phyloP scores from a whole-genome alignment of 1,140 invertebrate species.

The Caenorhabditis brenneri region DNA sequence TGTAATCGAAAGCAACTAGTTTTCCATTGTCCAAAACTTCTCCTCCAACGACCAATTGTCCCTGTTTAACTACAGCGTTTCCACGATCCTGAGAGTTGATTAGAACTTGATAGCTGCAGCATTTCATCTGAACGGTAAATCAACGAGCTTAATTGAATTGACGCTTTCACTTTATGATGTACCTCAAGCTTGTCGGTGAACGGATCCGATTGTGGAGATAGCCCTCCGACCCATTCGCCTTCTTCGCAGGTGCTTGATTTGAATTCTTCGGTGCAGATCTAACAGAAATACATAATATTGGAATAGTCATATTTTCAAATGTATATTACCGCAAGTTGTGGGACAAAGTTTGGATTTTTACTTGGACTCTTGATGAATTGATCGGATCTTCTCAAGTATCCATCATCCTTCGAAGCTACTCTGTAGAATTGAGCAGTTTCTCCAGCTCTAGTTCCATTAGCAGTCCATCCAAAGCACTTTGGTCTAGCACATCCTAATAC shows the following conservation, averaged over 20 bases:
- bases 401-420: conserved; percentile 51
- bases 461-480: conserved; percentile 52
- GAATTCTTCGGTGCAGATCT: conserved; percentile 40
- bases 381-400: conserved; percentile 47
- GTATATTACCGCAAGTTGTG: conserved; percentile 26
- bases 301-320: neutral
- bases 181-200: conserved; percentile 13
- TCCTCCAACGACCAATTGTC: conserved; percentile 44
- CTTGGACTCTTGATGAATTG: neutral
- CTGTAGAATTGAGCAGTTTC: conserved; percentile 54
- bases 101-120: conserved; percentile 47
- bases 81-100: conserved; percentile 41
- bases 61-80: conserved; percentile 46
- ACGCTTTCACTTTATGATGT: neutral
- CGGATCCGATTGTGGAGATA: conserved; percentile 30
- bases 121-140: conserved; percentile 21
- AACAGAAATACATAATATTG: neutral
- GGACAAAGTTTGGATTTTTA: conserved; percentile 25
- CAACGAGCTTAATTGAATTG: neutral
- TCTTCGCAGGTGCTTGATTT: conserved; percentile 9
- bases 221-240: conserved; percentile 54
- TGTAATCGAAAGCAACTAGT: conserved; percentile 51
- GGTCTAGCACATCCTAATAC: conserved; percentile 54
- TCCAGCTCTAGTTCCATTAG: conserved; percentile 50
- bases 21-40: conserved; percentile 36